Base-by-base conservation (phyloP, 2,888 invertebrate species). In the Eutolmus rufibarbis region DNA sequence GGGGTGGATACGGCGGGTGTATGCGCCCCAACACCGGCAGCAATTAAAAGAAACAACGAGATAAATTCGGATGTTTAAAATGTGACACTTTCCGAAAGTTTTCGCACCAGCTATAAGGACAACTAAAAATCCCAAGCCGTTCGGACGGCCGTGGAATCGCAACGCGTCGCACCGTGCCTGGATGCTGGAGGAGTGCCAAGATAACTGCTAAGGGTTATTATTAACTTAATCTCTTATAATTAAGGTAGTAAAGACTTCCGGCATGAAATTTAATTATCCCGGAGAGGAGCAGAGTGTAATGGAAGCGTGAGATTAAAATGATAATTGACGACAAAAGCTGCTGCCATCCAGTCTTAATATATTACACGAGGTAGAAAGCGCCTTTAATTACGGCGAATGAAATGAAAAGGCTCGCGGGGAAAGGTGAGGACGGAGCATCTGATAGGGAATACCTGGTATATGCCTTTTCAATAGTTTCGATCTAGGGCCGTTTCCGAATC, bases 221-320 rank as follows among this genome's bases (percentile, higher is more conserved):
- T 84, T 84, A 84, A 84, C 46, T 84, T 84, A 84, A 84, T 84
- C 84, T 74, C 74, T 84, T 84, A 84, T 84, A 84, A 84, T 84
- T 84, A 84, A 84, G 84, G 84, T 84, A 84, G 84, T 84, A 84
- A 84, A 74, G 84, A 84, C 84, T 84, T 84, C 84, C 84, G 84
- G 74, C 34, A 84, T 40, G 74, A 66, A 84, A 84, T 84, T 84
- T 84, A 84, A 84, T 84, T 84, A 74, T 84, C 84, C 84, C 74
- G 14, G 28, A 40, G 43, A 31, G 37, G 84, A 76, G 66, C 57
- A 43, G 16, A 56, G 84, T 66, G 84, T 84, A 84, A 84, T 84
- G 84, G 84, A 84, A 84, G 84, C 84, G 40, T 66, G 23, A 84
- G 84, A 84, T 84, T 84, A 84, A 81, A 74, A 84, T 74, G 84